Base-by-base conservation (phyloP, 2,888 invertebrate genomes). In the Noctua comes region DNA sequence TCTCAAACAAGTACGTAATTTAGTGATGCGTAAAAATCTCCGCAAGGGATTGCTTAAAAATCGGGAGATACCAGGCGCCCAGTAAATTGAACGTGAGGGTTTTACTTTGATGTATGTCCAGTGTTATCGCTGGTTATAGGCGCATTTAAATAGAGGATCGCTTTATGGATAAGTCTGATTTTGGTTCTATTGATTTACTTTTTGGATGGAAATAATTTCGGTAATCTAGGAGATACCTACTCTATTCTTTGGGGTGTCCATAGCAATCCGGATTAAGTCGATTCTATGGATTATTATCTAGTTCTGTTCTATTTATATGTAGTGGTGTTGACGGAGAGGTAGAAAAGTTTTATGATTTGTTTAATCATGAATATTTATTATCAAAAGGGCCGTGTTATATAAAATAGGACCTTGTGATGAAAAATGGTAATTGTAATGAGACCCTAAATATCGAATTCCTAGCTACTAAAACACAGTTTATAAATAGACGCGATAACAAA, bases 1-100 rank as follows among this genome's bases (percentile, higher is more conserved):
- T 46, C 36, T 64, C 73, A 73, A 77, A 77, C 73, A 71, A 73
- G 68, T 54, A 71, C 36, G 62, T 76, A 73, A 86, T 86, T 72
- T 72, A 69, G 46, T 86, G 83, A 86, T 46, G 83, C 59, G 86
- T 72, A 74, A 84, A 86, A 84, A 83, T 59, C 68, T 77, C 74
- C 65, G 11, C 31, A 64, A 71, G 68, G 77, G 54, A 65, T 78
- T 48, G 79, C 71, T 69, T 65, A 66, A 86, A 83, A 83, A 65
- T 72, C 73, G 65, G 68, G 78, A 77, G 86, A 54, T 77, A 86
- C 43, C 43, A 66, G 66, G 66, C 83, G 86, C 62, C 68, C 73
- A 62, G 73, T 74, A 74, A 86, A 86, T 83, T 74, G 84, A 54
- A 62, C 70, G 77, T 77, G 68, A 73, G 40, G 77, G 71, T 46